Evolutionary conservation across 2,797 vertebrate species (phyloP).

Genomic region (Sternotherus odoratus): DNA sequence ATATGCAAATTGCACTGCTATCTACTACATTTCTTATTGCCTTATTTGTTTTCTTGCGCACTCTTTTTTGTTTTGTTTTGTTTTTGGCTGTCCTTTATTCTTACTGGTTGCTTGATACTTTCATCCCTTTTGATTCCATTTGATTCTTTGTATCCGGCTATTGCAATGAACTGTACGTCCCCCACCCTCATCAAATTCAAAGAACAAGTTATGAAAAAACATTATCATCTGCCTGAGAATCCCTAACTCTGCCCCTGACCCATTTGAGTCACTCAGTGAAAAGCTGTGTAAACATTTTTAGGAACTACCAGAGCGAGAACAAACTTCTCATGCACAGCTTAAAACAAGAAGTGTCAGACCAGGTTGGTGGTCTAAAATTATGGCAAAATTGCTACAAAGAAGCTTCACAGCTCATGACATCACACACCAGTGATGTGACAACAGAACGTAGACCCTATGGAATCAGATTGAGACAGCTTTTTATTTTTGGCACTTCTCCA

Average conservation of each 20-base stretch:
- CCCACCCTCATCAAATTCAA: background rate
- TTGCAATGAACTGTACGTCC: background rate
- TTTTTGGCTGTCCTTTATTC: background rate
- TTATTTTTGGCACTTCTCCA: background rate
- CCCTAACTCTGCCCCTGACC: background rate
- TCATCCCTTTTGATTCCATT: background rate
- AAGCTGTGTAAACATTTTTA: constrained; percentile 11
- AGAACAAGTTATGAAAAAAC: background rate
- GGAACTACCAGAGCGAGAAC: background rate
- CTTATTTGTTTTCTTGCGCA: background rate
- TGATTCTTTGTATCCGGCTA: background rate
- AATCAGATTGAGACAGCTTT: background rate
- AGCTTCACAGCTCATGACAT: background rate
- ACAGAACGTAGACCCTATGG: background rate
- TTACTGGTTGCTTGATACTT: too few relatives aligned
- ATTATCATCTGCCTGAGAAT: background rate
- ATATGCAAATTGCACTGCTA: background rate
- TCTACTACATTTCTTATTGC: background rate
- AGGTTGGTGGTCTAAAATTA: background rate
- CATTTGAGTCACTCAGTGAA: background rate
- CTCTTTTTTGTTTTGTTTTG: background rate
- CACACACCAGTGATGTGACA: background rate
- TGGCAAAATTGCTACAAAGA: background rate
- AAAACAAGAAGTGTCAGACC: background rate
- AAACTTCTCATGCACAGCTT: background rate